These are phyloP conservation scores for Drosophila engyochracea DNA, from an alignment of 2,888 invertebrate genomes.

Conservation along the genomic window DNA sequence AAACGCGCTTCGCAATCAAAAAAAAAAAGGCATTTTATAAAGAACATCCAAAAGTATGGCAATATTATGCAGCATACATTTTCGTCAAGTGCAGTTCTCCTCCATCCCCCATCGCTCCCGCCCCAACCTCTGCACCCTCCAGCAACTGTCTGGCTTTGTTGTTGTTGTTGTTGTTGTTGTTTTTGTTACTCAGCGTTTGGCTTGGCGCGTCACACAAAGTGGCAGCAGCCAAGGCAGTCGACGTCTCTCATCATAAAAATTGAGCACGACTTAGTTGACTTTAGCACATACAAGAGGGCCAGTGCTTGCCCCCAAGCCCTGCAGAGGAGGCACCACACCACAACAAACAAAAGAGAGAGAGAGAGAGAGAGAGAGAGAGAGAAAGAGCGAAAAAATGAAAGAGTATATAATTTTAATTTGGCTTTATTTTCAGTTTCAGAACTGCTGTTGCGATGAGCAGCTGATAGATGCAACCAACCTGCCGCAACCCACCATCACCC, in stretches of 20 bases:
- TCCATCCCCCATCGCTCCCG: background rate
- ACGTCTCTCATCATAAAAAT: conserved; percentile 72
- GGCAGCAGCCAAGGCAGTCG: conserved; percentile 29
- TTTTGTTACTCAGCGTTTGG: conserved; percentile 29
- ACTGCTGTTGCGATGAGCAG: conserved; percentile 60
- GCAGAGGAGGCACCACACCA: background rate
- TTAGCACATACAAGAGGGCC: conserved; percentile 68
- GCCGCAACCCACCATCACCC: background rate
- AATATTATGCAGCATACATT: background rate
- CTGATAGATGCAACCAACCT: conserved; percentile 34
- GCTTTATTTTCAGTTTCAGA: conserved; percentile 77
- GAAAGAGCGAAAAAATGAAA: conserved; percentile 24
- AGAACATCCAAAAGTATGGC: background rate
- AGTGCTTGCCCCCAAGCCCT: conserved; percentile 16
- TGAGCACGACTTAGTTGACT: conserved; percentile 80
- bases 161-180: conserved; percentile 17
- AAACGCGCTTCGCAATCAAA: background rate
- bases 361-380: conserved; percentile 1
- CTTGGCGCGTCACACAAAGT: conserved; percentile 60
- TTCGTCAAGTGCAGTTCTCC: background rate
- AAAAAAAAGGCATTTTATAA: background rate
- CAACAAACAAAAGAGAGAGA: conserved; percentile 2
- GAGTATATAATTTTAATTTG: conserved; percentile 78
- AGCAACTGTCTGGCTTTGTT: conserved; percentile 5
- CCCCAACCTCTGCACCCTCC: background rate